These are phyloP conservation scores for Bos taurus DNA, from an alignment of 2,113 vertebrate species.

Conservation along the genomic window DNA sequence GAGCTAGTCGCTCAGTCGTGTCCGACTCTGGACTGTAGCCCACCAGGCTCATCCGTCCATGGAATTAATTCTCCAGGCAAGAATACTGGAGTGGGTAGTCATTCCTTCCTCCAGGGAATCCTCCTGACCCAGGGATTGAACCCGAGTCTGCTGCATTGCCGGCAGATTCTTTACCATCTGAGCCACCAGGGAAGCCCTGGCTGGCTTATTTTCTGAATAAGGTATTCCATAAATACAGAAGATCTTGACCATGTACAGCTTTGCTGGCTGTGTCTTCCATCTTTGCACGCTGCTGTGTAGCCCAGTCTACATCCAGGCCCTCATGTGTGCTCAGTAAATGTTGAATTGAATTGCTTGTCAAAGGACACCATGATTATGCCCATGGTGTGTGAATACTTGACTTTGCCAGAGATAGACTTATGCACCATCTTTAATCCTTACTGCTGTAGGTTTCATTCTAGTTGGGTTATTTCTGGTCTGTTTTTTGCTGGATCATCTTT, in stretches of 20 bases:
- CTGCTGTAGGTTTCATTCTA: background rate
- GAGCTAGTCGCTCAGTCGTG: background rate
- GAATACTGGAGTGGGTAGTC: background rate
- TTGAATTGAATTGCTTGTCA: fast-evolving
- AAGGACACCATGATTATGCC: background rate
- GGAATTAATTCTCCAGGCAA: background rate
- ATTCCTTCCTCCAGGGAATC: background rate
- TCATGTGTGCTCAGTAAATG: background rate
- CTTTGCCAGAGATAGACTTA: background rate
- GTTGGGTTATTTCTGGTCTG: background rate
- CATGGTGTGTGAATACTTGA: fast-evolving
- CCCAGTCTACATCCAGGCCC: background rate
- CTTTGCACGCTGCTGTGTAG: fast-evolving
- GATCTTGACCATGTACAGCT: background rate
- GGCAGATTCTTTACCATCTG: background rate
- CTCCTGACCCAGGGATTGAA: background rate
- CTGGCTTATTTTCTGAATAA: background rate
- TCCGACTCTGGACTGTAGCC: background rate
- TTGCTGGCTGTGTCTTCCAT: background rate
- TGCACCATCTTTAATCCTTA: fast-evolving
- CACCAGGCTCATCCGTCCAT: background rate
- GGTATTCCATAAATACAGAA: too few species aligned
- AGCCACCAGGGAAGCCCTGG: background rate
- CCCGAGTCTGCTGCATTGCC: background rate
- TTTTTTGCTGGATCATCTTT: background rate